These are phyloP conservation scores for Drosophila parabipectinata DNA, from an alignment of 1,140 invertebrate species.

Conservation along the genomic window DNA sequence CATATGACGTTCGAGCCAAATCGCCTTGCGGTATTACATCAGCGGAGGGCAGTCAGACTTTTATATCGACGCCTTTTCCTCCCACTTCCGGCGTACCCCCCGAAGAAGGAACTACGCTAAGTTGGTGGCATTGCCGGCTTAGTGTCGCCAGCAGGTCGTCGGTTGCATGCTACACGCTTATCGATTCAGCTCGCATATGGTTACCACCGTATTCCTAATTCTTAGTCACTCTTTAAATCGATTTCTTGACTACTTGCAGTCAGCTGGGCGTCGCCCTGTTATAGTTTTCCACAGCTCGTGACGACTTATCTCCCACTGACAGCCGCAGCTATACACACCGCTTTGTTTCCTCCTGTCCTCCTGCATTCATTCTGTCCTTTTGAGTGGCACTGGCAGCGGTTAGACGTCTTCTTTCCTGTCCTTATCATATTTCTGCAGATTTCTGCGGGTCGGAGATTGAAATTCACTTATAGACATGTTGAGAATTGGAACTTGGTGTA, in stretches of 20 bases:
- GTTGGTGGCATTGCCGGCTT: conserved; percentile 46
- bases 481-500: too few species aligned
- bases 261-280: conserved; percentile 50
- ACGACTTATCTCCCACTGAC: conserved; percentile 19
- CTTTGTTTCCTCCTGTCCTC: conserved; percentile 27
- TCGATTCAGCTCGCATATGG: conserved; percentile 52
- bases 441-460: neutral
- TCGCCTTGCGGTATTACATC: conserved; percentile 80
- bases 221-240: conserved; percentile 58
- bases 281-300: conserved; percentile 14
- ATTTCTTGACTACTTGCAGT: conserved; percentile 10
- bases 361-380: conserved; percentile 8
- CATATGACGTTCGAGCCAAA: conserved; percentile 72
- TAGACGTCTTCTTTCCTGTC: neutral
- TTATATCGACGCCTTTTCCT: conserved; percentile 54
- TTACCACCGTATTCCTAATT: conserved; percentile 14
- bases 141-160: conserved; percentile 55
- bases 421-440: conserved; percentile 27
- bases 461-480: too few species aligned
- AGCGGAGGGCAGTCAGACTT: conserved; percentile 70
- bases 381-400: neutral
- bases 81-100: conserved; percentile 11
- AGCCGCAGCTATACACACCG: conserved; percentile 29
- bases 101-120: conserved; percentile 29
- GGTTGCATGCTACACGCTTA: conserved; percentile 52